Evolutionary conservation across 2,888 invertebrate genomes (phyloP).

Genomic region (Thera britannica): DNA sequence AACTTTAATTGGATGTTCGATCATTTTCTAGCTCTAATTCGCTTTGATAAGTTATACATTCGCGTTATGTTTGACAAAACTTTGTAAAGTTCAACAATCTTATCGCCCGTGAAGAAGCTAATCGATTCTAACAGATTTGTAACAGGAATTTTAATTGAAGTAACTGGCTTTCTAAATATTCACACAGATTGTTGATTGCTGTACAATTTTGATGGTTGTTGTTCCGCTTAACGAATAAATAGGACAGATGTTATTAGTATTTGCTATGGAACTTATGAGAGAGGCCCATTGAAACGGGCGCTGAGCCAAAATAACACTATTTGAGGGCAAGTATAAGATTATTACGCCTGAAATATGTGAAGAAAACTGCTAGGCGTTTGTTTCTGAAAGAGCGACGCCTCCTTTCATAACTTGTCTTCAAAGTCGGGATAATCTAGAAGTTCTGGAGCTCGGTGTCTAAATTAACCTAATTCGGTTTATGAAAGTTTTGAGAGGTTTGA

Average conservation of each 20-base stretch:
- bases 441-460: constrained; percentile 25
- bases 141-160: constrained; percentile 30
- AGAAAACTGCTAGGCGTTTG: constrained; percentile 28
- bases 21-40: constrained; percentile 10
- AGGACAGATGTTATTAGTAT: constrained; percentile 41
- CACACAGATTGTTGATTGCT: constrained; percentile 11
- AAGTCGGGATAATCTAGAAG: constrained; percentile 32
- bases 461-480: constrained; percentile 34
- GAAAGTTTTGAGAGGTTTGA: constrained; percentile 34
- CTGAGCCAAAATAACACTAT: constrained; percentile 44
- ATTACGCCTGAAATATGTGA: constrained; percentile 34
- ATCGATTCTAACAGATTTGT: constrained; percentile 18
- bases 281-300: constrained; percentile 43
- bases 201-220: constrained; percentile 3
- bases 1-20: constrained; percentile 9
- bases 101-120: constrained; percentile 21
- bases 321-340: constrained; percentile 44
- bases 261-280: constrained; percentile 46
- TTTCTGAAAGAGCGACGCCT: constrained; percentile 30
- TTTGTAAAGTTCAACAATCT: constrained; percentile 22
- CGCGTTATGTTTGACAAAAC: constrained; percentile 6
- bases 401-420: constrained; percentile 33
- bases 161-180: constrained; percentile 21
- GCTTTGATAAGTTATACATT: constrained; percentile 5
- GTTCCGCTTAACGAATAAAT: constrained; percentile 27